Evolutionary conservation across 2,113 vertebrate species (phyloP), one percentile per base, ranked within the genome.

Genomic region (Neogobius melanostomus): DNA sequence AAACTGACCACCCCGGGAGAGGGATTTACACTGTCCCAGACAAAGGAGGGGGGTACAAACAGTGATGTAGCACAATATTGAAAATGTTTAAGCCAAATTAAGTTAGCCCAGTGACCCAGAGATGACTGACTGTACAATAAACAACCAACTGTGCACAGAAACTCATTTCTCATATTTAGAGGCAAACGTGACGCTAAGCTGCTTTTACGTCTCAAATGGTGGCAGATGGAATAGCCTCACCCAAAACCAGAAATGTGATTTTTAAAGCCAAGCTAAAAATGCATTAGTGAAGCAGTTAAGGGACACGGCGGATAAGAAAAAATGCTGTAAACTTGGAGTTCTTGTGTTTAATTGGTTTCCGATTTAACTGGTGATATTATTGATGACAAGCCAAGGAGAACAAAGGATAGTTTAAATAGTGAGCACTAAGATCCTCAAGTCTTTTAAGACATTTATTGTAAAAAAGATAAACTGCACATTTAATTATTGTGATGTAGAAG

Each of bases 1-100:
- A 90, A 93, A 91, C 89, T 89, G 89, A 90, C 91, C 91, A 91
- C 88, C 90, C 89, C 85, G 69, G 50, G 88, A 86, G 91, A 89
- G 78, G 83, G 88, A 89, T 90, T 93, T 92, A 69, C 76, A 59
- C 74, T 71, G 45, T 65, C 77, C 59, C 56, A 77, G 68, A 82
- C 76, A 57, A 61, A 44, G 60, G 52, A 17, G 28, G 64, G 68
- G 74, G 66, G 28, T 54, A 57, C n/a, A 63, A 68, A 60, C 51
- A 2, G 17, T 53, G 64, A 70, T 66, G 42, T 61, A 76, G 68
- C 76, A 59, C 56, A 45, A 42, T n/a, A 15, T 50, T 65, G 74
- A 70, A 75, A 28, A 68, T 69, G 76, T 62, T 7, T 45, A 36
- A 76, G 50, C 50, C 64, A 65, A 61, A 14, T 61, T 0, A 61